phyloP scores from a whole-genome alignment of 2,888 invertebrate genomes.

The Eurois occulta region DNA sequence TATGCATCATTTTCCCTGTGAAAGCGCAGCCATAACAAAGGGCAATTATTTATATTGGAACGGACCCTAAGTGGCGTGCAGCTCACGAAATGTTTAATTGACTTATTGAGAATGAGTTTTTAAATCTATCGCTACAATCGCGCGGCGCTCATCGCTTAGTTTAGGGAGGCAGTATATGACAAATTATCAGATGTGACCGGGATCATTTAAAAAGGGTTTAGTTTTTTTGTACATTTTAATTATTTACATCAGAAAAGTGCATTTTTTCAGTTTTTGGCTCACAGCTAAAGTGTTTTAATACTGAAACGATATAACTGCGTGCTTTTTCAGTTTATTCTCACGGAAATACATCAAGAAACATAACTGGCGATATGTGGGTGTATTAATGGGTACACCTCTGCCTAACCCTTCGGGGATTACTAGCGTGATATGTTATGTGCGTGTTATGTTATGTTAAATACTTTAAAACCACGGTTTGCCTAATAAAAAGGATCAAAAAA shows the following conservation, averaged over 20 bases:
- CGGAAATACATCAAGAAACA: neutral
- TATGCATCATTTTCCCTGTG: constrained; percentile 69
- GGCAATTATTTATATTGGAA: constrained; percentile 86
- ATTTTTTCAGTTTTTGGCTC: neutral
- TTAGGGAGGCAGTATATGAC: constrained; percentile 70
- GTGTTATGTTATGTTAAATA: too few relatives aligned
- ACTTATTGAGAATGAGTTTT: constrained; percentile 90
- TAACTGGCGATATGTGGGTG: too few relatives aligned
- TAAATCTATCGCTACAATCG: constrained; percentile 85
- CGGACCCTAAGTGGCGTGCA: constrained; percentile 87
- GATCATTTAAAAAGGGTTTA: neutral
- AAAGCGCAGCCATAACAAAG: constrained; percentile 85
- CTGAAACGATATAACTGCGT: neutral
- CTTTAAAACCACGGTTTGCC: neutral
- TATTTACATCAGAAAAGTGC: too few relatives aligned
- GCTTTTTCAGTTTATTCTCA: neutral
- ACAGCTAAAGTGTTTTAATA: neutral
- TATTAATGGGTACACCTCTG: too few relatives aligned
- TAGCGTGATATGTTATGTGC: too few relatives aligned
- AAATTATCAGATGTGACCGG: constrained; percentile 45
- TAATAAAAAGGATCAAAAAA: neutral
- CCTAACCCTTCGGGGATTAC: too few relatives aligned
- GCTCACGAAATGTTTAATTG: constrained; percentile 88
- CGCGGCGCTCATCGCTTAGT: constrained; percentile 78
- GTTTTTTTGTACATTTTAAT: neutral